Conservation (phyloP, 2,888 invertebrate species). For the Pollenia griseotomentosa region DNA sequence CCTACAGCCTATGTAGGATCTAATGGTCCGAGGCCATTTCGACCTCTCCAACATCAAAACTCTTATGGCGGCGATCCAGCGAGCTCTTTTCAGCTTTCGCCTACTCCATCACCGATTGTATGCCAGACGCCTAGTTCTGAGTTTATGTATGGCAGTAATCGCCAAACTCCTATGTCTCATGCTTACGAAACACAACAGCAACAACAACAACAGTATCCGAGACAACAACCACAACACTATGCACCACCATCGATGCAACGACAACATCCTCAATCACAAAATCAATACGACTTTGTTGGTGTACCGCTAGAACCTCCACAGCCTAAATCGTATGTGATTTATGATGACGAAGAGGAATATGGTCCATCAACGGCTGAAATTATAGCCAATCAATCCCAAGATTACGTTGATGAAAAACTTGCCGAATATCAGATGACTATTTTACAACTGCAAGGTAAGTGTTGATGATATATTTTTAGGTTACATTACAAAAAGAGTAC, state of each 20-base stretch:
- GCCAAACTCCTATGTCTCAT: slow-evolving; percentile 84
- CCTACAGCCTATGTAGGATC: slow-evolving; percentile 69
- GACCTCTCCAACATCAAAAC: slow-evolving; percentile 84
- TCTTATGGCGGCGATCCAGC: slow-evolving; percentile 79
- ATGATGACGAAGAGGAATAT: slow-evolving; percentile 89
- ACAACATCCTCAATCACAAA: slow-evolving; percentile 83
- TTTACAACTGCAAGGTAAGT: slow-evolving; percentile 93
- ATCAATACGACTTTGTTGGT: slow-evolving; percentile 86
- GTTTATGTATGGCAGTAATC: slow-evolving; percentile 86
- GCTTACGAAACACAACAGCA: slow-evolving; percentile 78
- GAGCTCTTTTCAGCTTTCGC: slow-evolving; percentile 84
- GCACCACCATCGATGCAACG: slow-evolving; percentile 80
- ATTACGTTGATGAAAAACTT: slow-evolving; percentile 96
- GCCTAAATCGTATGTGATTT: slow-evolving; percentile 86
- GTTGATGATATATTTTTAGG: neutral
- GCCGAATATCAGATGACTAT: slow-evolving; percentile 97
- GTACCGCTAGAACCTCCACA: slow-evolving; percentile 91
- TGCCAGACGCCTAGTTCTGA: slow-evolving; percentile 87
- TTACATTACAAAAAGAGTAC: no score
- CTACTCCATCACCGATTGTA: slow-evolving; percentile 86
- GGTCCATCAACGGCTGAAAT: slow-evolving; percentile 96
- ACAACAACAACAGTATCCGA: slow-evolving; percentile 82
- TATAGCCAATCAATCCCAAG: slow-evolving; percentile 96
- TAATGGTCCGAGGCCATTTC: slow-evolving; percentile 84
- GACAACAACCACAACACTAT: slow-evolving; percentile 77